Base-by-base conservation (phyloP, 2,113 vertebrate genomes). In the Labrus mixtus region DNA sequence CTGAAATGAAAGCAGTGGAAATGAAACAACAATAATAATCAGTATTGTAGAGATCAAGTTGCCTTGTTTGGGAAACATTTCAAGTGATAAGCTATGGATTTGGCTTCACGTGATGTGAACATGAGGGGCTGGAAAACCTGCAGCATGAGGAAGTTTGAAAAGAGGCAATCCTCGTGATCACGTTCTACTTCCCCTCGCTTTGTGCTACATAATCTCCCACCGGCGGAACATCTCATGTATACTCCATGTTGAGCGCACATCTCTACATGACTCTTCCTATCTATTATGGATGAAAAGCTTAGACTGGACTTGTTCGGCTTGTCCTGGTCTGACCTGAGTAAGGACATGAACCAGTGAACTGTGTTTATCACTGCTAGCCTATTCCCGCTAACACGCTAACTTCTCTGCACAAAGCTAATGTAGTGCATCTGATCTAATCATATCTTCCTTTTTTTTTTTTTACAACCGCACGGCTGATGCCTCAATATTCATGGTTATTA, bases 41-140 rank as follows among this genome's bases (percentile, higher is more conserved):
- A 29, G 51, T 41, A 13, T 36, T 66, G 60, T 46, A 23, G 36
- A 63, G 58, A 79, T 78, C 33, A 59, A 68, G 50, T 73, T 36
- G n/a, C 22, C 53, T 83, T 13, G 59, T 76, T 86, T 68, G 43
- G 22, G 58, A 39, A 59, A 53, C 64, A 67, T 76, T 78, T 73
- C 16, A 73, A 33, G 57, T 0, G 22, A 20, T 33, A 29, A 82
- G 74, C 69, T 64, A 39, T n/a, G 9, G 33, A 45, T 84, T 81
- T 76, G 2, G 8, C 25, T 48, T 59, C 2, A 36, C 37, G 8
- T 45, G n/a, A 46, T 60, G n/a, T n/a, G n/a, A 37, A 33, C 29
- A 6, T 61, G 22, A 39, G 19, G 3, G 10, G 29, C 1, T 29
- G n/a, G 17, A 41, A 51, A 68, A 73, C 41, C 60, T 55, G 16